Evolutionary conservation across 2,888 invertebrate genomes (phyloP), one percentile per base, ranked within the genome.

Genomic region (Standfussiana lucernea): DNA sequence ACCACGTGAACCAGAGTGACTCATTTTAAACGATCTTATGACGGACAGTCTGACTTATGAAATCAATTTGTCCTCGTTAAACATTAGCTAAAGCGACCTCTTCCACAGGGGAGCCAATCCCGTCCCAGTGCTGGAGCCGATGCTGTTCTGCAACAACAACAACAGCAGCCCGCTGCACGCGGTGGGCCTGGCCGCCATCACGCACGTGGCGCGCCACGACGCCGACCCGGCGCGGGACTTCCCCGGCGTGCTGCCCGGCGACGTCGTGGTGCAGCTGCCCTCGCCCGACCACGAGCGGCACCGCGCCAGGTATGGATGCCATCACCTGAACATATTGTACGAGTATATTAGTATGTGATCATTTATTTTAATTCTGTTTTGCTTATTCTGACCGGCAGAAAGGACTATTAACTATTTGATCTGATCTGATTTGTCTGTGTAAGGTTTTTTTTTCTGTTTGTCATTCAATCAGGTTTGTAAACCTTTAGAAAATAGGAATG

Each of bases 101-200:
- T 53, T 32, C 6, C 10, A 59, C 78, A 95, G 95, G 89, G 93
- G 92, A 35, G 93, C 93, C 69, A 95, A 94, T 80, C 93, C 94
- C 28, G 78, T 89, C 90, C 0, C 79, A 5, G 79, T 65, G 15
- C 84, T 97, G 76, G 96, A 97, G 82, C 97, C 97, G 10, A 92
- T 97, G 82, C 97, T 94, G 24, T 94, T 93, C 87, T 95, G 96
- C 90, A 92, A 88, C 83, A 97, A 97, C 93, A 97, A 97, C 93
- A 97, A 97, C 94, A 97, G 97, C 92, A 97, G 97, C 80, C 96
- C 97, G 2, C 92, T 97, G 73, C 98, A 98, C 94, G 98, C 98
- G 81, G 98, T 98, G 85, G 98, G 98, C 45, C 95, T 98, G 91
- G 98, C 98, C 69, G 98, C 98, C 87, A 98, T 98, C 89, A 98